These are phyloP conservation scores for Propithecus deckenii DNA, from an alignment of 2,797 vertebrate genomes.

Conservation along the genomic window DNA sequence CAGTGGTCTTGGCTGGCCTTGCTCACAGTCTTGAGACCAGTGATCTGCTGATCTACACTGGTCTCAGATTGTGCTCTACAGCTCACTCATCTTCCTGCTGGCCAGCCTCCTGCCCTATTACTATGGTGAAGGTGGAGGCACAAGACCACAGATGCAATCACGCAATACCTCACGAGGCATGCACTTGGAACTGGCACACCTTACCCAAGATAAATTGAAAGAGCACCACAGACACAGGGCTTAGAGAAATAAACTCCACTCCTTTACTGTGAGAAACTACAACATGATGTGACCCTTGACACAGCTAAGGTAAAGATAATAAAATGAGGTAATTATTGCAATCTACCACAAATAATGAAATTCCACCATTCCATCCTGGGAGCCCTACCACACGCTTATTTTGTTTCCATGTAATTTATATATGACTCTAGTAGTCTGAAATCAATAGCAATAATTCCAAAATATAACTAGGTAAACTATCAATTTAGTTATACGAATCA, in stretches of 20 bases:
- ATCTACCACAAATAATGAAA: neutral
- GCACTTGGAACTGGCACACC: rapidly evolving
- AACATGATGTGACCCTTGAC: neutral
- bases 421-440: neutral
- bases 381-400: neutral
- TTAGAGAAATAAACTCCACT: neutral
- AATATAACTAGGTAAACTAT: neutral
- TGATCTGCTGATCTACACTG: neutral
- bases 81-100: neutral
- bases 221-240: rapidly evolving
- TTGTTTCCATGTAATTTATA: neutral
- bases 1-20: neutral
- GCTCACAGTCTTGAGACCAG: neutral
- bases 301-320: neutral
- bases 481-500: neutral
- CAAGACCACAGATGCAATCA: neutral
- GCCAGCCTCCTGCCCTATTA: too few relatives aligned
- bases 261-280: neutral
- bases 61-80: rapidly evolving
- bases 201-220: neutral
- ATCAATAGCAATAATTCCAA: neutral
- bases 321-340: neutral
- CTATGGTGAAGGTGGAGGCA: neutral
- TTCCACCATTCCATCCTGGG: neutral
- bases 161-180: neutral